Conservation (phyloP, 2,113 vertebrate genomes). For the Mobula birostris region DNA sequence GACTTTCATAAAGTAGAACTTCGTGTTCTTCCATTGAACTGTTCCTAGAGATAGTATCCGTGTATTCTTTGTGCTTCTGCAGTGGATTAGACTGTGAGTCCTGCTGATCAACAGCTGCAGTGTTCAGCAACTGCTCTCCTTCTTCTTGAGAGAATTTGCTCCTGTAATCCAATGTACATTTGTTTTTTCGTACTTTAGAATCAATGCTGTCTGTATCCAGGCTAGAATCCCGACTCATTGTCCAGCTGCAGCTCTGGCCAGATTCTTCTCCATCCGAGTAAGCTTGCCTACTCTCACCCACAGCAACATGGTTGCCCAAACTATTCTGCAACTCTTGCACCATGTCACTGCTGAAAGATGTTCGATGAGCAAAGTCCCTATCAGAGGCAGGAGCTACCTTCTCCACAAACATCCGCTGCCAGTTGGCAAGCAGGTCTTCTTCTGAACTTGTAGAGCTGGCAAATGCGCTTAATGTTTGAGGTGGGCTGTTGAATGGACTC, state of each 20-base stretch:
- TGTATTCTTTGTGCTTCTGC: slow-evolving; percentile 51
- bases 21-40: slow-evolving; percentile 68
- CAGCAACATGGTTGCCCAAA: slow-evolving; percentile 48
- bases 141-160: slow-evolving; percentile 62
- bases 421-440: slow-evolving; percentile 85
- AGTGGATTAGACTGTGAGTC: slow-evolving; percentile 43
- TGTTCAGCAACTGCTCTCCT: slow-evolving; percentile 57
- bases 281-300: slow-evolving; percentile 40
- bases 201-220: slow-evolving; percentile 67
- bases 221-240: slow-evolving; percentile 69
- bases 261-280: slow-evolving; percentile 75
- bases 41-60: slow-evolving; percentile 54
- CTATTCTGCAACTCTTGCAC: slow-evolving; percentile 69
- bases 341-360: slow-evolving; percentile 69
- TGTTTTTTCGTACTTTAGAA: slow-evolving; percentile 52
- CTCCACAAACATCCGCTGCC: slow-evolving; percentile 92
- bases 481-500: slow-evolving; percentile 71
- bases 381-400: slow-evolving; percentile 68
- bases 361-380: slow-evolving; percentile 64
- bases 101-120: slow-evolving; percentile 35
- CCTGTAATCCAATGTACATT: slow-evolving; percentile 53
- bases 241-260: slow-evolving; percentile 64
- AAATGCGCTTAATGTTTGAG: slow-evolving; percentile 64
- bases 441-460: slow-evolving; percentile 82
- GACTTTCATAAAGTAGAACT: slow-evolving; percentile 54